Conservation (phyloP, 2,113 vertebrate genomes). For the Daubentonia madagascariensis region DNA sequence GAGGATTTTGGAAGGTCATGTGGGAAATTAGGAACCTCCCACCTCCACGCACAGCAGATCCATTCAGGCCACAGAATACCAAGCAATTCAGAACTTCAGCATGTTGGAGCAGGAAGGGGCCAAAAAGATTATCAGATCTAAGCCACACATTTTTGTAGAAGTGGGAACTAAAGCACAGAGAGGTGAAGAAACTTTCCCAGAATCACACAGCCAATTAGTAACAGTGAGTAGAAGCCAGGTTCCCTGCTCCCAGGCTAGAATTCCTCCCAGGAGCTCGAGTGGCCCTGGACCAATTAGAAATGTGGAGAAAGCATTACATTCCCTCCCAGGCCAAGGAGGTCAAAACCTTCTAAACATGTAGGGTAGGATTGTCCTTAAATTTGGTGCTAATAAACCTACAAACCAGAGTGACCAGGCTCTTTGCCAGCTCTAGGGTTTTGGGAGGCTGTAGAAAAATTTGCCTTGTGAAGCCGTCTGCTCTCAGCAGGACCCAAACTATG, state of each 20-base stretch:
- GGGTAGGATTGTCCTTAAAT: neutral
- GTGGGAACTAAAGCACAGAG: neutral
- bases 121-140: neutral
- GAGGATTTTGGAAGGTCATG: neutral
- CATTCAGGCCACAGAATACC: neutral
- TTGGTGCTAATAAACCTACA: neutral
- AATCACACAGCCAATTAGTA: neutral
- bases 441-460: neutral
- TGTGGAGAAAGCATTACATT: neutral
- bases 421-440: neutral
- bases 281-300: neutral
- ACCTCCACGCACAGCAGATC: neutral
- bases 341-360: rapidly evolving
- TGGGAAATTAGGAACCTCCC: neutral
- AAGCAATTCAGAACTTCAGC: neutral
- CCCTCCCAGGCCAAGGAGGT: neutral
- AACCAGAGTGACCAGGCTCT: neutral
- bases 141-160: neutral
- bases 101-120: neutral
- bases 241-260: neutral
- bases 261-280: neutral
- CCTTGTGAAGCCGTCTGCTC: neutral
- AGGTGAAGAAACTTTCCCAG: neutral
- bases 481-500: neutral
- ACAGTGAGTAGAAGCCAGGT: neutral